Evolutionary conservation across 2,113 vertebrate genomes (phyloP).

Genomic region (Oryzias javanicus): DNA sequence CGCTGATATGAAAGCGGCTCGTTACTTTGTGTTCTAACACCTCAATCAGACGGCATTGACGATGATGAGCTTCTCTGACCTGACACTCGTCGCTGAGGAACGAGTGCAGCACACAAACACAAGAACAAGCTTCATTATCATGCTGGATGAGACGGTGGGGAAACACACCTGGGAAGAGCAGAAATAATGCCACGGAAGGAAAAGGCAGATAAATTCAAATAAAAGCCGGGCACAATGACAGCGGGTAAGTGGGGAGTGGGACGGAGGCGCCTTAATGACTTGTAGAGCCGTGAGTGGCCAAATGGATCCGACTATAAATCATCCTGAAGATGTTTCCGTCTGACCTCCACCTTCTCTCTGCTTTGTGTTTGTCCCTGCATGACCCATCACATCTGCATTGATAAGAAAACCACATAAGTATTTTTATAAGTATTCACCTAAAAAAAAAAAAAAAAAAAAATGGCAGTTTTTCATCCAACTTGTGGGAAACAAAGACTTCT

Average conservation of each 20-base stretch:
- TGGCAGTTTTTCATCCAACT: too few relatives aligned
- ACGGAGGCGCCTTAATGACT: constrained; percentile 48
- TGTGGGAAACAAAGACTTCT: too few relatives aligned
- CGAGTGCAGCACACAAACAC: neutral
- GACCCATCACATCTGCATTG: constrained; percentile 15
- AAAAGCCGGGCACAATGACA: constrained; percentile 16
- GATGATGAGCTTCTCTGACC: too few relatives aligned
- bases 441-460: too few relatives aligned
- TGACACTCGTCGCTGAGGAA: neutral
- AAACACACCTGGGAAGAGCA: neutral
- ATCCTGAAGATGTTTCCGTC: constrained; percentile 52
- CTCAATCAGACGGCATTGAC: neutral
- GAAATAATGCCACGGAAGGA: neutral
- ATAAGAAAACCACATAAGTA: neutral
- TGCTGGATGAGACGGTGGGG: rapidly evolving
- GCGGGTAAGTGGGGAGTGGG: constrained; percentile 17
- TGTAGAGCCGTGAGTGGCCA: constrained; percentile 34
- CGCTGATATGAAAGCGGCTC: neutral
- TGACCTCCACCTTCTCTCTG: constrained; percentile 31
- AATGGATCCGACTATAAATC: constrained; percentile 62
- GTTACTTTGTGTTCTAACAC: neutral
- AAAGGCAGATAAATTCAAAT: neutral
- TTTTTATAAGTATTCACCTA: too few relatives aligned
- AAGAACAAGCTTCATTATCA: neutral
- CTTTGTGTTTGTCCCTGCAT: constrained; percentile 21